Evolutionary conservation across 2,113 vertebrate species (phyloP).

Genomic region (Hystrix cristata): DNA sequence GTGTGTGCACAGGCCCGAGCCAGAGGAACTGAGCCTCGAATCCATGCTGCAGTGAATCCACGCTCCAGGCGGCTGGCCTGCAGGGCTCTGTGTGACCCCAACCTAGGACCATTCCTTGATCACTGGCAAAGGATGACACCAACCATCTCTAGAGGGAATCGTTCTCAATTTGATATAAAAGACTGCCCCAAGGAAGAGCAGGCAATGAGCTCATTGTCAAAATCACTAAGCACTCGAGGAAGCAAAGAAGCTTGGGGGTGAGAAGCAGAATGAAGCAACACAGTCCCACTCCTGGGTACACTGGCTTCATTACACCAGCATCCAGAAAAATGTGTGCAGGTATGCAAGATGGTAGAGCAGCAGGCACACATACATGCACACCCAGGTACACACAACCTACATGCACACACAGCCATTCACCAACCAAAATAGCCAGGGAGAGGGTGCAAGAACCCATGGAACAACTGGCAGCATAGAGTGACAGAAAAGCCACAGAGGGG

Average conservation of each 20-base stretch:
- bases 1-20: accelerated
- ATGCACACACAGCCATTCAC: background rate
- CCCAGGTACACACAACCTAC: background rate
- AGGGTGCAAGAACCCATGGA: background rate
- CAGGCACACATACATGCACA: background rate
- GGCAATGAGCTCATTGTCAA: background rate
- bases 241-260: background rate
- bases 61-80: accelerated
- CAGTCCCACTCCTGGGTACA: accelerated
- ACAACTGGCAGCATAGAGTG: background rate
- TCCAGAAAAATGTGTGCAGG: background rate
- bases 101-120: background rate
- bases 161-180: background rate
- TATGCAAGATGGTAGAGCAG: background rate
- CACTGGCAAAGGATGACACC: background rate
- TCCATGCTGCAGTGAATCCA: too few relatives aligned
- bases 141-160: background rate
- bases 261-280: background rate
- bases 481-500: background rate
- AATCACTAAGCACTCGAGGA: accelerated
- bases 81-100: too few relatives aligned
- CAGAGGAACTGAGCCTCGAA: background rate
- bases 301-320: background rate
- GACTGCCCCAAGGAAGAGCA: background rate
- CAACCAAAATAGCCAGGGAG: background rate